Evolutionary conservation across 2,797 vertebrate species (phyloP).

Genomic region (Coilia nasus): DNA sequence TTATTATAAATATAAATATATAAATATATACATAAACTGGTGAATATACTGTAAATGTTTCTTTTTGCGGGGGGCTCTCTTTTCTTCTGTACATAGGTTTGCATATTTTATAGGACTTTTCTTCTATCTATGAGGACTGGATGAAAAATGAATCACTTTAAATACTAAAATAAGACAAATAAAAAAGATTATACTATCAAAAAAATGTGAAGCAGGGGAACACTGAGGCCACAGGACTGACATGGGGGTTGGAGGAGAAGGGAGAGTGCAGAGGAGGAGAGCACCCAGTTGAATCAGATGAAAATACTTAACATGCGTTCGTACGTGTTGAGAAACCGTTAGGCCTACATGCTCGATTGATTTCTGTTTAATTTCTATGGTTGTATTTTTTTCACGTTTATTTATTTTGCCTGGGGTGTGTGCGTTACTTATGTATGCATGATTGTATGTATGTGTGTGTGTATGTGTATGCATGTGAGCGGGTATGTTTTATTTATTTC

Average conservation of each 20-base stretch:
- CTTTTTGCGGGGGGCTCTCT: slow-evolving; percentile 81
- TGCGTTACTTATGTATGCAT: slow-evolving; percentile 75
- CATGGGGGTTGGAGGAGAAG: slow-evolving; percentile 33
- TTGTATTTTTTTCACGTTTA: slow-evolving; percentile 70
- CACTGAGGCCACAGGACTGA: slow-evolving; percentile 47
- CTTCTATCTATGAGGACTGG: slow-evolving; percentile 94
- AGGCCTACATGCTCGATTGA: slow-evolving; percentile 24
- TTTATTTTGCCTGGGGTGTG: slow-evolving; percentile 66
- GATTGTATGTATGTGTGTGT: slow-evolving; percentile 79
- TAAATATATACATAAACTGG: slow-evolving; percentile 86
- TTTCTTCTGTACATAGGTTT: slow-evolving; percentile 99
- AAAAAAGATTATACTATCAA: slow-evolving; percentile 76
- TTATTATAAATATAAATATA: slow-evolving; percentile 78
- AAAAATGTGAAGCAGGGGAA: slow-evolving; percentile 73
- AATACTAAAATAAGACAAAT: slow-evolving; percentile 75
- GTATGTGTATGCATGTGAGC: not conserved
- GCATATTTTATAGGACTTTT: slow-evolving; percentile 99
- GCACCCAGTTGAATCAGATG: slow-evolving; percentile 51
- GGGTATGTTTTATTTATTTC: slow-evolving; percentile 30
- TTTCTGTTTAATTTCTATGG: slow-evolving; percentile 17
- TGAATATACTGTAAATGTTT: slow-evolving; percentile 88
- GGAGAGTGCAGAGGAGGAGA: slow-evolving; percentile 47
- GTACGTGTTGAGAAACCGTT: slow-evolving; percentile 68
- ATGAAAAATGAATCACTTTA: slow-evolving; percentile 88
- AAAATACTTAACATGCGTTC: slow-evolving; percentile 51